Conservation (phyloP, 2,888 invertebrate genomes). For the Clanis bilineata region DNA sequence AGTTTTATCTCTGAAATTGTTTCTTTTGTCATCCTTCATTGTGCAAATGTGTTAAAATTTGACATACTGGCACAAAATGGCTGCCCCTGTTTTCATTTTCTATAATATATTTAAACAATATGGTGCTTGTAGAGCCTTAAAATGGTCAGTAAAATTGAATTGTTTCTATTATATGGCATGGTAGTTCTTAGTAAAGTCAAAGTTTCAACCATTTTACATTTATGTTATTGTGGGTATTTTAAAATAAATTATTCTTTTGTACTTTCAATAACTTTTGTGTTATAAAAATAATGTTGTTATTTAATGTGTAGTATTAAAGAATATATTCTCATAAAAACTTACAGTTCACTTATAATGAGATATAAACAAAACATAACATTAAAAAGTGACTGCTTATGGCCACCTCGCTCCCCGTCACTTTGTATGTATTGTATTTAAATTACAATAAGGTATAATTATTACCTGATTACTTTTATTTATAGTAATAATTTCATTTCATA, state of each 20-base stretch:
- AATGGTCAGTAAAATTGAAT: background rate
- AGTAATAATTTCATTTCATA: background rate
- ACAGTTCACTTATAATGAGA: no score
- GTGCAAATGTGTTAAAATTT: background rate
- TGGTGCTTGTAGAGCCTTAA: background rate
- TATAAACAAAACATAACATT: no score
- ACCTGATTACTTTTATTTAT: no score
- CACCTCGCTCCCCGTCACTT: no score
- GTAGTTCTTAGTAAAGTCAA: no score
- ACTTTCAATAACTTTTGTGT: background rate
- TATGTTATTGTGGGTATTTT: background rate
- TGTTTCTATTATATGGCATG: no score
- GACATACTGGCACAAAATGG: background rate
- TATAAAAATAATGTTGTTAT: no score
- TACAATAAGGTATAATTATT: no score
- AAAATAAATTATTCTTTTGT: background rate
- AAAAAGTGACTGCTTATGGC: no score
- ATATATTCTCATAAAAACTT: no score
- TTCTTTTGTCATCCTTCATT: background rate
- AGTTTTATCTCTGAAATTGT: background rate
- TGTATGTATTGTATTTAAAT: no score
- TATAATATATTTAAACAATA: background rate
- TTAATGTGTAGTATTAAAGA: no score
- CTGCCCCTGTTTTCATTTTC: background rate
- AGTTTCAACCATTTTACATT: background rate